Base-by-base conservation (phyloP, 2,797 vertebrate species). In the Hypotaenidia philippensis region DNA sequence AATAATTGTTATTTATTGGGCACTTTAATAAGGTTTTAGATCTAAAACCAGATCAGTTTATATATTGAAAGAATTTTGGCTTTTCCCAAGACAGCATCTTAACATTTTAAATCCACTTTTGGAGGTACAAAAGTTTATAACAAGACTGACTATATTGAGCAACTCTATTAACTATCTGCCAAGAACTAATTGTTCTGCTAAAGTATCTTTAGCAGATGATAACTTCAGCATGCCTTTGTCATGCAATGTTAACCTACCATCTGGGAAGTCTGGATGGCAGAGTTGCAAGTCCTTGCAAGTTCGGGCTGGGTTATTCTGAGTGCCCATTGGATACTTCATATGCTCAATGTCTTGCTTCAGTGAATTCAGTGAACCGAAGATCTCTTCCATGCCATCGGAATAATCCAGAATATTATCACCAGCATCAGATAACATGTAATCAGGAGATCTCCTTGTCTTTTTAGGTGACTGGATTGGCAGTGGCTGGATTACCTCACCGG, bases 311-410 rank as follows among this genome's bases (percentile, higher is more conserved):
- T 99, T 99, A 91, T 98, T 99, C 85, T 99, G 98, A 0, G 99
- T 99, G 55, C 99, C 99, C 99, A 99, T 99, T 3, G 99, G 99
- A 86, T 99, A 99, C 89, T 99, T 99, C 99, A 99, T 99, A n/a
- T 99, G 98, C 84, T 99, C 99, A 1, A 99, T 99, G 93, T 99
- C 99, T 96, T 99, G 99, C 83, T 99, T 99, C 92, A 99, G 98
- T 88, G 98, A 98, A 95, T 99, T 99, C 81, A 99, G 96, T 0
- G 99, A 99, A 76, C 98, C 98, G 59, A 99, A 99, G 94, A 99
- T 99, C 94, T 99, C 99, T 94, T 99, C 99, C 99, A 99, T 99
- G 90, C 99, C 99, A 87, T 99, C 99, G 0, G 98, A 97, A 29
- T 99, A 99, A 92, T 99, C 99, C 96, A 99, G 97, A 87, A 99